Conservation (phyloP, 2,113 vertebrate species). For the Strix uralensis region DNA sequence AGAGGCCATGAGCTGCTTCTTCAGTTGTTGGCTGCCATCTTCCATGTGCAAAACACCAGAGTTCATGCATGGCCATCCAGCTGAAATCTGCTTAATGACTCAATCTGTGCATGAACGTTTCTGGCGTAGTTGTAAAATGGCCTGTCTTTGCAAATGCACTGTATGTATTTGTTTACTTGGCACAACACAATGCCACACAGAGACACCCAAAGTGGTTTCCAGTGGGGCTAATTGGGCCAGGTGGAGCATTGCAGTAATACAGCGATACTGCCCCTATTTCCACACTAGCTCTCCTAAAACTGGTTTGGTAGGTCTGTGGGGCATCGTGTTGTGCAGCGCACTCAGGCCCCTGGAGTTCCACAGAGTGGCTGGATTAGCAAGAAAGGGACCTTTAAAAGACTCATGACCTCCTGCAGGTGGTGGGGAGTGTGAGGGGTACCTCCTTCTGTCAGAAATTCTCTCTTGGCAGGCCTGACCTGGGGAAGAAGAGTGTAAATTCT, state of each 20-base stretch:
- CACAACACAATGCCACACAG: not conserved
- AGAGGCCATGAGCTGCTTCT: not conserved
- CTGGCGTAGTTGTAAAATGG: not conserved
- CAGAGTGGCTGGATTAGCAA: not conserved
- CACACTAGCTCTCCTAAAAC: not conserved
- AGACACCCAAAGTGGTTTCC: not conserved
- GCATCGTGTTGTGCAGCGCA: not conserved
- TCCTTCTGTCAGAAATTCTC: not conserved
- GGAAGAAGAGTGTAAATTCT: not conserved
- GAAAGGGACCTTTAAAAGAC: not conserved
- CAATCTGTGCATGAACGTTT: not conserved
- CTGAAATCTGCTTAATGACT: constrained; percentile 28
- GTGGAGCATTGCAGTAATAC: not conserved
- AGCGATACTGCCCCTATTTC: not conserved
- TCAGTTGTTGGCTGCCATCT: not conserved
- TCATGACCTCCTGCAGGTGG: not conserved
- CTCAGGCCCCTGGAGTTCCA: not conserved
- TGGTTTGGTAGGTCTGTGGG: no score
- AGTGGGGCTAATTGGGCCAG: not conserved
- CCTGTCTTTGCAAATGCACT: not conserved
- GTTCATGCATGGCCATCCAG: not conserved
- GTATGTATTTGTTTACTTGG: constrained; percentile 15
- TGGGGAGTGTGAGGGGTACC: not conserved
- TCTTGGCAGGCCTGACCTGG: not conserved
- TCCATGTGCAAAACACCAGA: not conserved